Evolutionary conservation across 2,113 vertebrate species (phyloP), one percentile per base, ranked within the genome.

Genomic region (Andinoacara biseriatus): DNA sequence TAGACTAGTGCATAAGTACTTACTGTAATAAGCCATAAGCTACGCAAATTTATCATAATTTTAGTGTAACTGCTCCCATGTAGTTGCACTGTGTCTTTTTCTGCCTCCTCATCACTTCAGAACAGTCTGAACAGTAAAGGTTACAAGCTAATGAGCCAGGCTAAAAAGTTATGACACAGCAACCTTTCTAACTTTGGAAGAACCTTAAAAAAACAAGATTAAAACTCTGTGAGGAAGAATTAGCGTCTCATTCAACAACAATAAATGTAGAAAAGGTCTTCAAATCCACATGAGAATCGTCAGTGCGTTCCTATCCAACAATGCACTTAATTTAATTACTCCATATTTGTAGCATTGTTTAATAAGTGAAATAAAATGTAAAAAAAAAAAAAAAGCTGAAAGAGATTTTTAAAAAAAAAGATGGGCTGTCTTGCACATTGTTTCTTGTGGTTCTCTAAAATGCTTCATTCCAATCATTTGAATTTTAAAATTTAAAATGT

Each of bases 151-250:
- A 72, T 14, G 67, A 72, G 10, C 20, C 46, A 72, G 2, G 26
- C 67, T 33, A 72, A 72, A 72, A 72, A 72, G 18, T 54, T 52
- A 72, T 54, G 29, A 69, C 65, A 69, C 43, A 52, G 43, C 65
- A 72, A 43, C 65, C 52, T 52, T 52, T 52, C 31, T 20, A 72
- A 52, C 26, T 72, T 72, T 54, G 46, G 26, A 72, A 33, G 67
- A 72, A 33, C 67, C 52, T 54, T 72, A 72, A 72, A 72, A 35
- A 54, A 72, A 46, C 10, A 6, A 54, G 20, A 57, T 54, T 17
- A 14, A n/a, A 54, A 54, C 26, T 9, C 24, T 0, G 29, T 31
- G 17, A 72, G 26, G 9, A 31, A 31, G 65, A 49, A 72, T 72
- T 31, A n/a, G 67, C 10, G 20, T 33, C 10, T 72, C 52, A 10